Base-by-base conservation (phyloP, 2,888 invertebrate genomes). In the Leistus spinibarbis region DNA sequence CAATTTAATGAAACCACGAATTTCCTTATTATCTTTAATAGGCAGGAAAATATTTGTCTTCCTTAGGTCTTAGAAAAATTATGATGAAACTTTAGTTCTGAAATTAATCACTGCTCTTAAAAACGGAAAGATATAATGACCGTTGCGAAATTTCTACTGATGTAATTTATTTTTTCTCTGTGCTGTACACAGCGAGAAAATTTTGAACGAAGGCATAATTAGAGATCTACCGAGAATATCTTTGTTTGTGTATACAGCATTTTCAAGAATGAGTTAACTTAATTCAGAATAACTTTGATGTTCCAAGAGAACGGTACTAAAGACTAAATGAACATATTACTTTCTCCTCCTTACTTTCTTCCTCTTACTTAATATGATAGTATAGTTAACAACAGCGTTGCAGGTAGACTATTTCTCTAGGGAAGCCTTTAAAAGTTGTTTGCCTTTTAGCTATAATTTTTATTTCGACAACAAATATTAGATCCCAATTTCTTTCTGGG, bases 1-100 rank as follows among this genome's bases (percentile, higher is more conserved):
- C 60, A 60, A 60, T 60, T 60, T 60, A 60, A 60, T 60, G 60
- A 60, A 60, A 60, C 60, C 60, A 60, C 60, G 60, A 60, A 60
- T 60, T 60, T 60, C 60, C 60, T 60, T 60, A 60, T 60, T 60
- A 60, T 60, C 60, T 60, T 60, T 60, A 60, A 60, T 60, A 60
- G 60, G 60, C 19, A 60, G 60, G 22, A 22, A 60, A 60, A 60
- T 60, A 60, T 60, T 60, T 60, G 60, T 60, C 60, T 60, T 60
- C 60, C 60, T 60, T 60, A 60, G 60, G 22, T 60, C 60, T 60
- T 60, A 60, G 60, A 60, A 60, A 60, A 60, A 60, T 60, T 60
- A 60, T 22, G 60, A n/a, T 60, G 60, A 60, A 60, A 60, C 60
- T 60, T 60, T 60, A 20, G 60, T 60, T 60, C 60, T 20, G 60